These are phyloP conservation scores for Agrenia bidenticulata DNA, from an alignment of 2,888 invertebrate species.

Conservation along the genomic window DNA sequence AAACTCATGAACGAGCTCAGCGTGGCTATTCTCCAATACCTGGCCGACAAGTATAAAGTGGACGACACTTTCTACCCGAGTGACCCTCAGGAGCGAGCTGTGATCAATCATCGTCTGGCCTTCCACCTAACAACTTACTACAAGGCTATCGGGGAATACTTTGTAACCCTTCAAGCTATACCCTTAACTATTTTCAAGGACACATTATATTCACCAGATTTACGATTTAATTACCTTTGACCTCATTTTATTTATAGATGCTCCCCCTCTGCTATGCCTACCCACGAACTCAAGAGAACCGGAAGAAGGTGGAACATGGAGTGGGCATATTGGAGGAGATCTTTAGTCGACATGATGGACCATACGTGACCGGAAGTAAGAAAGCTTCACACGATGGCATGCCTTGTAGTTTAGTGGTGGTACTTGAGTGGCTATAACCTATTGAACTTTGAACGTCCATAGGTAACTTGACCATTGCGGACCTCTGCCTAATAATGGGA, in stretches of 20 bases:
- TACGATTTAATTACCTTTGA: constrained; percentile 1
- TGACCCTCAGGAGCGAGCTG: constrained; percentile 68
- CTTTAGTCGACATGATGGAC: constrained; percentile 63
- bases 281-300: constrained; percentile 65
- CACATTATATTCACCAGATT: constrained; percentile 6
- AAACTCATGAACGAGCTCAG: constrained; percentile 55
- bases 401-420: too few relatives aligned
- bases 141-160: constrained; percentile 67
- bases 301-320: constrained; percentile 70
- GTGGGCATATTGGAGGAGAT: constrained; percentile 69
- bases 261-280: constrained; percentile 77
- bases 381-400: too few relatives aligned
- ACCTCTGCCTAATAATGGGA: constrained; percentile 70
- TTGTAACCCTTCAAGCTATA: too few relatives aligned
- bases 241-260: constrained; percentile 61
- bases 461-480: constrained; percentile 72
- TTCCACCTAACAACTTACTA: constrained; percentile 78
- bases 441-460: background rate
- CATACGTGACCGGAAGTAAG: constrained; percentile 67
- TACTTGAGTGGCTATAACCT: too few relatives aligned
- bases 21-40: constrained; percentile 67
- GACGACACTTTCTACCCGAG: constrained; percentile 69
- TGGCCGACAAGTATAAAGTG: constrained; percentile 73
- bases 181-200: too few relatives aligned
- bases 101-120: constrained; percentile 75